Percentiles rank a stretch among this genome's conserved stretches.
Conservation (phyloP, 1,140 invertebrate species). For the Rhagoletis pomonella region DNA sequence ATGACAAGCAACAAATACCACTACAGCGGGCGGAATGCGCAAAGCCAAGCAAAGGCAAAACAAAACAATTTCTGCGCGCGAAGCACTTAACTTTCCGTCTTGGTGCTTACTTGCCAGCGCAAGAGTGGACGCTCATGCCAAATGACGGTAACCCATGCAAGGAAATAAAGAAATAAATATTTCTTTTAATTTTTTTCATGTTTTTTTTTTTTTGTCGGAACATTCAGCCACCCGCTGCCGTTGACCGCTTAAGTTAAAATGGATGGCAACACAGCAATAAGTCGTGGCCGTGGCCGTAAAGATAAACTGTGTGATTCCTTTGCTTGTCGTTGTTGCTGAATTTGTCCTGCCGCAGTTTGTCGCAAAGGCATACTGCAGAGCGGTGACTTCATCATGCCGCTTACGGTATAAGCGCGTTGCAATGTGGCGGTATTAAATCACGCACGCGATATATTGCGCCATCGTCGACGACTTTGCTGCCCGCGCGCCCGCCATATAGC, state of each 20-base stretch:
- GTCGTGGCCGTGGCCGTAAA: slow-evolving; percentile 2
- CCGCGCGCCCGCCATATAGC: neutral
- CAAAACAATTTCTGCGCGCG: neutral
- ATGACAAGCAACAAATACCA: slow-evolving; percentile 47
- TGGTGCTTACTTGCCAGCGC: neutral
- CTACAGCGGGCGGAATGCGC: neutral
- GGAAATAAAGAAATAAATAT: neutral
- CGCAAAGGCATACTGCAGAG: neutral
- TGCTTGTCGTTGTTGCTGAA: neutral
- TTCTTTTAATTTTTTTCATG: neutral
- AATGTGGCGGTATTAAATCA: slow-evolving; percentile 41
- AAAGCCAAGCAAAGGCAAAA: neutral
- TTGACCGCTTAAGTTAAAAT: slow-evolving; percentile 7
- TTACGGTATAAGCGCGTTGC: neutral
- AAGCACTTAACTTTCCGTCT: neutral
- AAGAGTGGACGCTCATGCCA: neutral
- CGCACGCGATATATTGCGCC: slow-evolving; percentile 25
- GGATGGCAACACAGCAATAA: neutral
- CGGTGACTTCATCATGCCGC: neutral
- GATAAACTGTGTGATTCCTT: slow-evolving; percentile 38
- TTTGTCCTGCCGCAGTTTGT: slow-evolving; percentile 16
- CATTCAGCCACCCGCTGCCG: slow-evolving; percentile 6
- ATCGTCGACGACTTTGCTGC: no score
- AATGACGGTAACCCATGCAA: neutral
- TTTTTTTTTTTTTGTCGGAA: neutral